Conservation (phyloP, 2,888 invertebrate genomes). For the Helobdella robusta region DNA sequence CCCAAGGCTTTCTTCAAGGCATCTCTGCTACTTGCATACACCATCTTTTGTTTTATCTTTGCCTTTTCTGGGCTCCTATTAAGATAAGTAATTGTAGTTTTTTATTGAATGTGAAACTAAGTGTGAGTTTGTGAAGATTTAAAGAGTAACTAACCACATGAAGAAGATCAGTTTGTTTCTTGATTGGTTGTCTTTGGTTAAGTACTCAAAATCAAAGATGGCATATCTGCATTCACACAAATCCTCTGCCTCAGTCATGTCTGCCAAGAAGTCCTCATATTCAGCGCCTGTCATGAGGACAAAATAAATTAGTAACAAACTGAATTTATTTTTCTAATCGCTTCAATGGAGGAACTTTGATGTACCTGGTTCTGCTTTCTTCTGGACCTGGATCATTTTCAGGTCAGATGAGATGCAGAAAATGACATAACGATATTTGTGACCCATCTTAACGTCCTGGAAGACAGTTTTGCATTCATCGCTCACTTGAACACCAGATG, state of each 20-base stretch:
- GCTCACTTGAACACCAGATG: constrained; percentile 91
- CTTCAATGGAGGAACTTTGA: background rate
- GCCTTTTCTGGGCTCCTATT: constrained; percentile 82
- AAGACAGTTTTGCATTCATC: constrained; percentile 88
- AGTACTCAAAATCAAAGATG: constrained; percentile 88
- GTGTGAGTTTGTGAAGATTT: background rate
- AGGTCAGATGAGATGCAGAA: constrained; percentile 83
- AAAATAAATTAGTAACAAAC: background rate
- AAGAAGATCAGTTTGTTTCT: constrained; percentile 43
- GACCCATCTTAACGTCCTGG: constrained; percentile 94
- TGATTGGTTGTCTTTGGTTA: constrained; percentile 56
- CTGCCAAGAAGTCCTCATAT: constrained; percentile 86
- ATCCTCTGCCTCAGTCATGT: constrained; percentile 66
- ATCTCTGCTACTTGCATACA: constrained; percentile 81
- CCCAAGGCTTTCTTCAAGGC: constrained; percentile 92
- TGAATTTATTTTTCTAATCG: background rate
- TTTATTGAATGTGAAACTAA: constrained; percentile 14
- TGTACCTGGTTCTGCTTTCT: constrained; percentile 31
- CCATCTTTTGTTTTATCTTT: constrained; percentile 72
- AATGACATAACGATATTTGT: constrained; percentile 86
- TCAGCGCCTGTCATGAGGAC: constrained; percentile 55
- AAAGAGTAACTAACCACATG: constrained; percentile 39
- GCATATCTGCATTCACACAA: constrained; percentile 91
- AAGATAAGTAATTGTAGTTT: background rate
- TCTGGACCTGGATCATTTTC: constrained; percentile 72